Conservation (phyloP, 1,140 invertebrate species). For the Anastrepha obliqua region DNA sequence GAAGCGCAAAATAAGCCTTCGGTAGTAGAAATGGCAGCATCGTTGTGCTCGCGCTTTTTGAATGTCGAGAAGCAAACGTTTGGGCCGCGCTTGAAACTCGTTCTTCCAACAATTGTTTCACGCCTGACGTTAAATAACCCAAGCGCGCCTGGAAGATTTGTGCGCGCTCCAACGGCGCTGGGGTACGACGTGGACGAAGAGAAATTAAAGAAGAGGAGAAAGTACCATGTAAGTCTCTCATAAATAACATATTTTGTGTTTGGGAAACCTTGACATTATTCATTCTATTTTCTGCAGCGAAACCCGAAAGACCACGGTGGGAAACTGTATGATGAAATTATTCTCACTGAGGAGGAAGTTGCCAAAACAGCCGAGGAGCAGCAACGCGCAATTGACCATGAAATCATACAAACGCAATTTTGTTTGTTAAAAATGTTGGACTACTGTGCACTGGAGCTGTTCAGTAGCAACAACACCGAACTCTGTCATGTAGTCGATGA, state of each 20-base stretch:
- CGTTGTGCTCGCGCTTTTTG: constrained; percentile 82
- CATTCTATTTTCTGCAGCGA: neutral
- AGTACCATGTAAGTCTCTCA: constrained; percentile 48
- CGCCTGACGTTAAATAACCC: constrained; percentile 68
- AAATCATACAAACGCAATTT: constrained; percentile 77
- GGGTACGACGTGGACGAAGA: constrained; percentile 60
- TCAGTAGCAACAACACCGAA: constrained; percentile 71
- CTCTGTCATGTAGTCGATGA: constrained; percentile 75
- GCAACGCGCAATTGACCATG: constrained; percentile 76
- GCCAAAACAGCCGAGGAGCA: constrained; percentile 71
- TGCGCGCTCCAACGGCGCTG: constrained; percentile 62
- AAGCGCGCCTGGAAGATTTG: constrained; percentile 65
- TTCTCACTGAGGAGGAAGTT: constrained; percentile 68
- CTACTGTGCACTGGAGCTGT: constrained; percentile 73
- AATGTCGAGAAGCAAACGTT: constrained; percentile 82
- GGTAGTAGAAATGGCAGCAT: constrained; percentile 79
- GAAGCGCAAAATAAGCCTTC: constrained; percentile 79
- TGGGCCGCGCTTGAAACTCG: constrained; percentile 76
- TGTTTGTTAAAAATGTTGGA: constrained; percentile 76
- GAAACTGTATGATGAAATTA: constrained; percentile 58
- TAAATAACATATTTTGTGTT: neutral
- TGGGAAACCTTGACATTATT: neutral
- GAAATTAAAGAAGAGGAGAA: constrained; percentile 55
- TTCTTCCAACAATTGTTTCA: constrained; percentile 78
- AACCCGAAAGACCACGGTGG: constrained; percentile 53